Conservation (phyloP, 2,888 invertebrate genomes). For the Lithophane semibrunnea region DNA sequence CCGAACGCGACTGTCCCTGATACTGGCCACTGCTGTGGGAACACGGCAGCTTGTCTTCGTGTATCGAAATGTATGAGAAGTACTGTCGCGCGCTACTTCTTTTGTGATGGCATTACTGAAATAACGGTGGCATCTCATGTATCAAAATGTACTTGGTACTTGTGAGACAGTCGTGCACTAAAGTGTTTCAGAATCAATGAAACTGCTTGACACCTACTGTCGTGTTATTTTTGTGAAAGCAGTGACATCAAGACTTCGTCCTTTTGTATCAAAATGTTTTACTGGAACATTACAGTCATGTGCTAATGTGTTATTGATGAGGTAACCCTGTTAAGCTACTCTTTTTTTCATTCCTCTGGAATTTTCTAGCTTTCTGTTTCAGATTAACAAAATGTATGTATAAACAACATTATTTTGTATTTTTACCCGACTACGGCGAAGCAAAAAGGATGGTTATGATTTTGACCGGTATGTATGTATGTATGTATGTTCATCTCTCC, state of each 20-base stretch:
- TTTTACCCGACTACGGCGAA: too few relatives aligned
- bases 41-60: slow-evolving; percentile 39
- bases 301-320: neutral
- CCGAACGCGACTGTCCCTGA: slow-evolving; percentile 62
- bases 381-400: neutral
- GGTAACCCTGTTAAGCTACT: too few relatives aligned
- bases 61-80: slow-evolving; percentile 42
- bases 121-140: slow-evolving; percentile 14
- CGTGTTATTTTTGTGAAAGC: neutral
- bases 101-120: slow-evolving; percentile 31
- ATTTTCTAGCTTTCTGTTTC: neutral
- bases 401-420: too few relatives aligned
- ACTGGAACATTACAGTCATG: neutral
- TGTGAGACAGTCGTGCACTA: slow-evolving; percentile 5
- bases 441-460: too few relatives aligned
- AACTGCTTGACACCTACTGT: neutral
- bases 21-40: slow-evolving; percentile 49
- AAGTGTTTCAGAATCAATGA: slow-evolving; percentile 15
- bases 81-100: slow-evolving; percentile 42
- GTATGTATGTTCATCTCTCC: too few relatives aligned
- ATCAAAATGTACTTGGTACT: neutral
- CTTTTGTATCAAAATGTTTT: neutral
- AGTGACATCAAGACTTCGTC: neutral
- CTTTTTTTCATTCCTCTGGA: neutral
- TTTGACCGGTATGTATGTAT: too few relatives aligned